Conservation (phyloP, 2,888 invertebrate species). For the Ectemnius lituratus region DNA sequence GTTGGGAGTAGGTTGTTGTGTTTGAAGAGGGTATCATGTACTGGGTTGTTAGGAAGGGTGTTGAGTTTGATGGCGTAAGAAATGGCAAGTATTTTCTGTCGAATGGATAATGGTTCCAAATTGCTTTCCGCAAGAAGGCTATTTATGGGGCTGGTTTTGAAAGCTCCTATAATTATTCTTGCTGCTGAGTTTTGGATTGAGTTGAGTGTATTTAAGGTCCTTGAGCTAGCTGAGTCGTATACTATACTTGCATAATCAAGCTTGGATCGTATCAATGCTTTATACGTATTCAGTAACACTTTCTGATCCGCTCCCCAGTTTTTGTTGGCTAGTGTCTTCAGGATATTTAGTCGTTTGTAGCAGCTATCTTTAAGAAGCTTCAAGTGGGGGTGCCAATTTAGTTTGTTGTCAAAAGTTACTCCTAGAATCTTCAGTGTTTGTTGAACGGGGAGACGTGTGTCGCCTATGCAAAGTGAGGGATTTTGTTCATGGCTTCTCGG, state of each 20-base stretch:
- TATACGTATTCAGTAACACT: slow-evolving; percentile 13
- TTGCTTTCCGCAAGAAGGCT: not conserved
- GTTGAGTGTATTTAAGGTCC: not conserved
- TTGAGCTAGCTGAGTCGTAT: slow-evolving; percentile 3
- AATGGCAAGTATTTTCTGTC: no score
- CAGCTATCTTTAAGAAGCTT: slow-evolving; percentile 8
- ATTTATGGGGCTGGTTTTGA: not conserved
- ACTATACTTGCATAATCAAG: slow-evolving; percentile 26
- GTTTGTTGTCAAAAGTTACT: slow-evolving; percentile 21
- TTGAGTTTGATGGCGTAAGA: no score
- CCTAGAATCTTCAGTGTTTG: slow-evolving; percentile 19
- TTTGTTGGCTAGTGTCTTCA: slow-evolving; percentile 7
- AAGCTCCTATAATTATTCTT: slow-evolving; percentile 10
- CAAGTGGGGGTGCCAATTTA: slow-evolving; percentile 23
- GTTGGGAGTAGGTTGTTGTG: not conserved
- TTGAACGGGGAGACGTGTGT: no score
- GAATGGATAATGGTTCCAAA: no score
- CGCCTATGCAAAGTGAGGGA: no score
- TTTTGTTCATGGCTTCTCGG: no score
- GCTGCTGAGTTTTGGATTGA: slow-evolving; percentile 6
- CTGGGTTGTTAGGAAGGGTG: no score
- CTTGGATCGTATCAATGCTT: slow-evolving; percentile 22
- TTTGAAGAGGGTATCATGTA: no score
- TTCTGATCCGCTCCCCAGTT: slow-evolving; percentile 27
- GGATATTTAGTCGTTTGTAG: slow-evolving; percentile 12